These are phyloP conservation scores for Apogon talboti DNA, from an alignment of 2,797 vertebrate species.

Conservation along the genomic window DNA sequence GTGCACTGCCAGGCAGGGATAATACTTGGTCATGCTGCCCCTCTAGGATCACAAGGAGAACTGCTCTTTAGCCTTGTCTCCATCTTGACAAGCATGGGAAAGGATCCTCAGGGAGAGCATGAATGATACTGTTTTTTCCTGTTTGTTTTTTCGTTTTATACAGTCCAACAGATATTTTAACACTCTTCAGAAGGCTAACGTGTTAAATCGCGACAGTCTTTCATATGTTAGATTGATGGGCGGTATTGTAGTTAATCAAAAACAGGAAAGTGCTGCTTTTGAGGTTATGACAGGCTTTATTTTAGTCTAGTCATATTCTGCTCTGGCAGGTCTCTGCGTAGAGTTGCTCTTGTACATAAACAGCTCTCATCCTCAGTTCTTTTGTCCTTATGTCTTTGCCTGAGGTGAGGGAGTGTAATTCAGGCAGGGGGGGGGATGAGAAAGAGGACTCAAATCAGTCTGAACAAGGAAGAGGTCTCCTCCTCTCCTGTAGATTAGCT, in stretches of 20 bases:
- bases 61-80: slow-evolving; percentile 51
- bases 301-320: slow-evolving; percentile 54
- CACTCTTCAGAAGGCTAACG: neutral
- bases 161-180: slow-evolving; percentile 3
- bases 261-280: slow-evolving; percentile 33
- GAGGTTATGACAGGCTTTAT: slow-evolving; percentile 44
- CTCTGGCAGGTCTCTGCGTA: slow-evolving; percentile 48
- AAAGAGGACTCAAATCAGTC: slow-evolving; percentile 85
- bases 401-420: slow-evolving; percentile 53
- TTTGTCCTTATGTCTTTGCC: slow-evolving; percentile 62
- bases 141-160: slow-evolving; percentile 8
- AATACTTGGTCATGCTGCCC: slow-evolving; percentile 44
- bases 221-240: slow-evolving; percentile 35
- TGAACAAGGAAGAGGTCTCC: slow-evolving; percentile 90
- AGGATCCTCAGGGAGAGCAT: slow-evolving; percentile 28
- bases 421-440: slow-evolving; percentile 71
- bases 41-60: slow-evolving; percentile 48
- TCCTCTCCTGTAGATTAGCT: slow-evolving; percentile 91
- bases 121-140: neutral
- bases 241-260: slow-evolving; percentile 31
- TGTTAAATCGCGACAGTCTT: slow-evolving; percentile 26
- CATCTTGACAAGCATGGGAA: slow-evolving; percentile 48
- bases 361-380: slow-evolving; percentile 64
- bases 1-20: slow-evolving; percentile 62
- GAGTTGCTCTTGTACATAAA: slow-evolving; percentile 52